Evolutionary conservation across 2,888 invertebrate genomes (phyloP).

Genomic region (Eurois occulta): DNA sequence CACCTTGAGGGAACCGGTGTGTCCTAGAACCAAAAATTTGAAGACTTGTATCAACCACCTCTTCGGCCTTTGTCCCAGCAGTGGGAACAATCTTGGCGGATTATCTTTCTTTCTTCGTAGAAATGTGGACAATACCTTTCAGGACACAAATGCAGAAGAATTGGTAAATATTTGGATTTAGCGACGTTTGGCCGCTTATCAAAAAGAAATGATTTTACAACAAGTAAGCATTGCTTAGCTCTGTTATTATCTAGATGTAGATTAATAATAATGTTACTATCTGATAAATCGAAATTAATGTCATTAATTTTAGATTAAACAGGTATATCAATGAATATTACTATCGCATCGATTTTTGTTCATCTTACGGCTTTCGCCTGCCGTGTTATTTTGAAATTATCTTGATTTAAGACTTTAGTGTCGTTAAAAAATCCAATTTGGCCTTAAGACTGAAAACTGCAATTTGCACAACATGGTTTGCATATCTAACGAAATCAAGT

Average conservation of each 20-base stretch:
- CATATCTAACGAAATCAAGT: neutral
- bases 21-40: neutral
- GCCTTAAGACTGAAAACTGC: neutral
- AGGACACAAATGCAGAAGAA: conserved; percentile 10
- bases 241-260: conserved; percentile 3
- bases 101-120: neutral
- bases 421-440: too few relatives aligned
- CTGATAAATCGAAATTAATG: conserved; percentile 10
- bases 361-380: neutral
- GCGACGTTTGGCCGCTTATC: neutral
- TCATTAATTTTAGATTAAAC: conserved; percentile 17
- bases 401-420: neutral
- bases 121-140: neutral
- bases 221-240: conserved; percentile 6
- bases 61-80: neutral
- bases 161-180: conserved; percentile 41
- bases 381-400: neutral
- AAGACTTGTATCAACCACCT: too few relatives aligned
- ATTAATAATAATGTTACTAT: neutral
- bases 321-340: conserved; percentile 16
- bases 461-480: neutral
- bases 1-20: neutral
- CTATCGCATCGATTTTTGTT: neutral
- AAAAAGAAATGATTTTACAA: conserved; percentile 16
- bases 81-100: neutral